Evolutionary conservation across 2,797 vertebrate species (phyloP).

Genomic region (Pelochelys cantorii): DNA sequence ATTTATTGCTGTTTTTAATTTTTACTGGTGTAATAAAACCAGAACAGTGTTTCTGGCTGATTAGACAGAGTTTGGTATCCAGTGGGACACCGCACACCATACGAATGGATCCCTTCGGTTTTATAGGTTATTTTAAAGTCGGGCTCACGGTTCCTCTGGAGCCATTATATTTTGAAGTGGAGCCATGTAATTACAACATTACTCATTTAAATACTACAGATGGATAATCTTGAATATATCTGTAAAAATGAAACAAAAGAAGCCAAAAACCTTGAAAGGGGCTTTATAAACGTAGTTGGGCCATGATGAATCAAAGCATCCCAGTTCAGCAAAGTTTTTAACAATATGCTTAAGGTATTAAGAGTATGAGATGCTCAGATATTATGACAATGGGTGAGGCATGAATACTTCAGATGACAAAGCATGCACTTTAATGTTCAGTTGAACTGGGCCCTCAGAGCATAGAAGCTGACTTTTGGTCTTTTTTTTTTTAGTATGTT

Average conservation of each 20-base stretch:
- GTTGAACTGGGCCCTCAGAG: background rate
- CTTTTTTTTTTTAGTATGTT: background rate
- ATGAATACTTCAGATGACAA: background rate
- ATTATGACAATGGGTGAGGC: background rate
- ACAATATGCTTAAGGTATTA: background rate
- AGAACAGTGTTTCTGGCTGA: background rate
- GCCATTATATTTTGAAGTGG: background rate
- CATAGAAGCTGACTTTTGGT: background rate
- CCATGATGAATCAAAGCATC: slow-evolving; percentile 10
- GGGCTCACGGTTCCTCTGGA: background rate
- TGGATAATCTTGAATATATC: background rate
- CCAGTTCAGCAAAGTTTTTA: background rate
- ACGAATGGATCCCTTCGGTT: background rate
- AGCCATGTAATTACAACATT: background rate
- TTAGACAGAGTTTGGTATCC: background rate
- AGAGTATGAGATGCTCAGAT: background rate
- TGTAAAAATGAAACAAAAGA: slow-evolving; percentile 47
- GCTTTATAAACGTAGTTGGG: background rate
- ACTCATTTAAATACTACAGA: background rate
- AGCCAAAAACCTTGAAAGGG: slow-evolving; percentile 22
- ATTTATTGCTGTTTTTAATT: background rate
- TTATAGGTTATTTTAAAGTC: background rate
- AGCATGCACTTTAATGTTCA: background rate
- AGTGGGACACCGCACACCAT: fast-evolving
- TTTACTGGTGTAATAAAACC: background rate